These are phyloP conservation scores for Linnaemya vulpina DNA, from an alignment of 2,888 invertebrate species.

Conservation along the genomic window DNA sequence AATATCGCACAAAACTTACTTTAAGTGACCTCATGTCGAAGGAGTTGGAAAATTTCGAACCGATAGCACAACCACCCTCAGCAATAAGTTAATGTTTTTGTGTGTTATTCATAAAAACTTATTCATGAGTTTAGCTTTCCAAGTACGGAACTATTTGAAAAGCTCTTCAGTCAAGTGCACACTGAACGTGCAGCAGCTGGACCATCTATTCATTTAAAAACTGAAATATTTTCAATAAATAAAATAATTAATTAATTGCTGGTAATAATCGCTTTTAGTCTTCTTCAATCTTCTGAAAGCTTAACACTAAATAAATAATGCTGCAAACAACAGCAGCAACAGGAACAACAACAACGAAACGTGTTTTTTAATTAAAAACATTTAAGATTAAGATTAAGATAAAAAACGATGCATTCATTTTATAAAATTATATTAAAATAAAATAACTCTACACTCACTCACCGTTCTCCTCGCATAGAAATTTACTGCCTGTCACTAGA, in stretches of 20 bases:
- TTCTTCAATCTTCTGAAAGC: slow-evolving; percentile 28
- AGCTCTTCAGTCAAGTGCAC: no score
- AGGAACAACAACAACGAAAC: slow-evolving; percentile 37
- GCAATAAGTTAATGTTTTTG: background rate
- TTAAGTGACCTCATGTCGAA: slow-evolving; percentile 23
- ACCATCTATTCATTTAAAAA: no score
- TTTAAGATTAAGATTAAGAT: slow-evolving; percentile 27
- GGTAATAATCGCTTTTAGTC: background rate
- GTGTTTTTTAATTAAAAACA: slow-evolving; percentile 42
- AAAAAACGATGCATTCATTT: slow-evolving; percentile 8
- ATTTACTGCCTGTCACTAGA: no score
- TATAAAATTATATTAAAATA: slow-evolving; percentile 4
- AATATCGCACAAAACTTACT: slow-evolving; percentile 59
- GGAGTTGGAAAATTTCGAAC: slow-evolving; percentile 1
- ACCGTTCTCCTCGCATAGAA: no score
- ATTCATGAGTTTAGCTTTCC: background rate
- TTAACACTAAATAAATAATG: slow-evolving; percentile 34
- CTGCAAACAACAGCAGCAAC: background rate
- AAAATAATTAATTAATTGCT: no score
- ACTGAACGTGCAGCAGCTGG: no score
- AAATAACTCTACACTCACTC: no score
- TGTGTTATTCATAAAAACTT: no score
- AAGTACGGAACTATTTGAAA: background rate
- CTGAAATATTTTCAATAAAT: no score
- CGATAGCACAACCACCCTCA: slow-evolving; percentile 15